Base-by-base conservation (phyloP, 2,113 vertebrate genomes). In the Nibea coibor region DNA sequence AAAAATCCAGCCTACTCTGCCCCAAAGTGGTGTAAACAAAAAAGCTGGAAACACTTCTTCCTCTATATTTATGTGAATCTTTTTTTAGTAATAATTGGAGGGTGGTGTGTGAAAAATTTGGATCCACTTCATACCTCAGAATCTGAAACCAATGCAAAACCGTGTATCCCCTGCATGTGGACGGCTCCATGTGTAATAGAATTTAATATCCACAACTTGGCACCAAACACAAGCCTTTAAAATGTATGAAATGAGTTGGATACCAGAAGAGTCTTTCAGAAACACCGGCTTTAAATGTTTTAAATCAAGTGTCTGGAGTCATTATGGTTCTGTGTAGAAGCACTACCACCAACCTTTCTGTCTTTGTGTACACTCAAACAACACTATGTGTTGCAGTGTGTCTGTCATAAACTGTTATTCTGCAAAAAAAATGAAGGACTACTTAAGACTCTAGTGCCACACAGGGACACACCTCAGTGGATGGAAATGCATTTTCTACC, bases 71-170 rank as follows among this genome's bases (percentile, higher is more conserved):
- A 53, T 71, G 22, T 50, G 39, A 62, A n/a, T 28, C 4, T 51
- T 48, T 51, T 48, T 69, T 39, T 17, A 20, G 9, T 57, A 42
- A 58, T 51, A 58, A 76, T n/a, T 53, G 53, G 67, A 71, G 59
- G 58, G 12, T 76, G 43, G 11, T 8, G 61, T 66, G 59, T 77
- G 67, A 51, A 59, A 22, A 43, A 24, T 4, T 3, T 82, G 66
- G 16, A 73, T 6, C 10, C 43, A 64, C 59, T 66, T 82, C 73
- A 71, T 48, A 64, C 61, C 19, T 75, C 65, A 26, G 17, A 63
- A 19, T 65, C 11, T 57, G 28, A 65, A 59, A 72, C n/a, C 67
- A 53, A 16, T 24, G 67, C 53, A 45, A 59, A 65, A 31, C 43
- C 53, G 24, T 71, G 43, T 65, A 51, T 65, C 43, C 43, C 72